Base-by-base conservation (phyloP, 2,797 vertebrate genomes). In the Lepus townsendii region DNA sequence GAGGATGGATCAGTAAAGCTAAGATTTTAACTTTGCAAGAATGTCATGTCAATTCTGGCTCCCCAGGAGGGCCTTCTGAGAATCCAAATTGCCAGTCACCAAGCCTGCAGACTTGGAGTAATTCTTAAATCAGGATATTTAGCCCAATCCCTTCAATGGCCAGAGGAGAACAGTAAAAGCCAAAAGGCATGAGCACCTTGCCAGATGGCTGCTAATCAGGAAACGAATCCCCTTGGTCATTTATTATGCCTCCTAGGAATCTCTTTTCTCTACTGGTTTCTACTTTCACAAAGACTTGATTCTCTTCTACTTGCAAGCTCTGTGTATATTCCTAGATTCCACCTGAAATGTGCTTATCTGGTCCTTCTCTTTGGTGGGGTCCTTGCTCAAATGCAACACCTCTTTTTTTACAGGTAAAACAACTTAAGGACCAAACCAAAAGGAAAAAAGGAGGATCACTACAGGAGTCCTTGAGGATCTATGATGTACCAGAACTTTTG, bases 201-300 rank as follows among this genome's bases (percentile, higher is more conserved):
- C 77, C 94, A 95, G 91, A 90, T 35, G 35, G 71, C 63, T 80
- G 78, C 47, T 3, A 86, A 24, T 24, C 73, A 71, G 20, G 22
- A 42, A 88, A 26, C 32, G 60, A 86, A 76, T 76, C 88, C 88
- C 73, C 83, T 35, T 7, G 26, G 35, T 69, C 89, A 91, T 84
- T 78, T 88, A 90, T 68, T 90, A 75, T 20, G 26, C 68, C 69
- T 65, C 76, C 47, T 57, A 32, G 50, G 76, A 93, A 22, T 42
- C 35, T 16, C 69, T 94, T 87, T 75, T 35, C 76, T 57, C 27
- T 22, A 73, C n/a, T 83, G 30, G 27, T 94, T 77, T 86, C 50
- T 90, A 62, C 85, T 91, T 79, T 88, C 35, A 85, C 88, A 93
- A 85, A 86, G 12, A 65, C 63, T 87, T 88, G 92, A 95, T n/a